Base-by-base conservation (phyloP, 2,113 vertebrate species). In the Nicator chloris region DNA sequence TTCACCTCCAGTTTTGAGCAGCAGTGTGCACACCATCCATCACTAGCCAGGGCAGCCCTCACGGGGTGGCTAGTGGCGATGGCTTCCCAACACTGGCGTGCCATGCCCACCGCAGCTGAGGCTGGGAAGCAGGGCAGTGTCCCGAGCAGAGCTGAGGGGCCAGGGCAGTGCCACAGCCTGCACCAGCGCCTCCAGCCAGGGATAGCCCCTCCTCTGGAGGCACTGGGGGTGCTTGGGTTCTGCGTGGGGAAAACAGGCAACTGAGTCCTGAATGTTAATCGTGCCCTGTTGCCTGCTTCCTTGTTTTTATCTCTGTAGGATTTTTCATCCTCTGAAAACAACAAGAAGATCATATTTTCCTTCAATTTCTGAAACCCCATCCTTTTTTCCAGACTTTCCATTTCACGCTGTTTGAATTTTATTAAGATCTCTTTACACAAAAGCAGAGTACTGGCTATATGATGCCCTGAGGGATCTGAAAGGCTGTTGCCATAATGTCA, bases 331-430 rank as follows among this genome's bases (percentile, higher is more conserved):
- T 90, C 81, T 49, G 87, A 92, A 96, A 91, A 75, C 89, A 90
- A 92, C 68, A 95, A 92, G 92, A 94, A 86, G 63, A 85, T 82
- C 54, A 92, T 95, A 78, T 96, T 97, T 92, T 96, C 57, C 83
- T 96, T 97, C 94, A 86, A 75, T 96, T 93, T 95, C 92, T 93
- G 92, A 97, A 97, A 95, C 49, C 35, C 86, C 71, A 60, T 96
- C 84, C 95, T 97, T 95, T 88, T 95, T 95, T 81, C 94, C 90
- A 95, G 95, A 95, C 94, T 97, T 98, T 96, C 95, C 90, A 98
- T 98, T 98, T 98, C 98, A 98, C 33, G 88, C 97, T 95, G 81
- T 85, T 97, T 97, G 97, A 75, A 95, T 98, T 98, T 98, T 98
- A 98, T 97, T 97, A 97, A 97, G 97, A 94, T 96, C 78, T 88